Conservation (phyloP, 2,797 vertebrate genomes). For the Anniella stebbinsi region DNA sequence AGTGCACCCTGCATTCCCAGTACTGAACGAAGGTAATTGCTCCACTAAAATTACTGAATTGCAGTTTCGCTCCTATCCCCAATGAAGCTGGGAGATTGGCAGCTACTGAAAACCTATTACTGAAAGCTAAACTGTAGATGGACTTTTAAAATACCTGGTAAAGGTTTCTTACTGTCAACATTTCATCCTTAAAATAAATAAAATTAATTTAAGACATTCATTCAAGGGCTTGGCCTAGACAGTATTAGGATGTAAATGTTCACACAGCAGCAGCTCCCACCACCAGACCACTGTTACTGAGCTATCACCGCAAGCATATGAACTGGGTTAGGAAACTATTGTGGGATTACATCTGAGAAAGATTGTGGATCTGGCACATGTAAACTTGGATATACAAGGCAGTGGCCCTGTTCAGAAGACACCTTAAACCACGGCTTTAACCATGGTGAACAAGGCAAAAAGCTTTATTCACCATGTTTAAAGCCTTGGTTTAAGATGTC, state of each 20-base stretch:
- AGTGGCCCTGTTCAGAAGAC: too few species aligned
- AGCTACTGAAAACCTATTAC: background rate
- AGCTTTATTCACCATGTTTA: too few species aligned
- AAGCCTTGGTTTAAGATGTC: too few species aligned
- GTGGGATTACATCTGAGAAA: background rate
- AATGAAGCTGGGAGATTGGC: background rate
- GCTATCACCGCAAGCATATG: background rate
- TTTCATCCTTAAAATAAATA: background rate
- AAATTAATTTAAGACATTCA: background rate
- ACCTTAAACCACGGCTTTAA: too few species aligned
- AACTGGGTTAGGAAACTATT: background rate
- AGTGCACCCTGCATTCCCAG: background rate
- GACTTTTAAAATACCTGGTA: background rate
- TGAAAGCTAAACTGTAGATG: background rate
- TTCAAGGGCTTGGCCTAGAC: too few species aligned
- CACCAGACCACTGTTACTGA: background rate
- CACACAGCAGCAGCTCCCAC: background rate
- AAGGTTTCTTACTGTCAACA: background rate
- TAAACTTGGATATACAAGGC: background rate
- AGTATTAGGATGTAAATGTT: background rate
- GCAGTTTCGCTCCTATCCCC: conserved; percentile 4
- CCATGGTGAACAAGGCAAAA: too few species aligned
- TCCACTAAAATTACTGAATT: rapidly evolving
- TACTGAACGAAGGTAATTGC: conserved; percentile 13
- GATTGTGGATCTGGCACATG: background rate